Conservation (phyloP, 2,113 vertebrate genomes). For the Crocuta crocuta region DNA sequence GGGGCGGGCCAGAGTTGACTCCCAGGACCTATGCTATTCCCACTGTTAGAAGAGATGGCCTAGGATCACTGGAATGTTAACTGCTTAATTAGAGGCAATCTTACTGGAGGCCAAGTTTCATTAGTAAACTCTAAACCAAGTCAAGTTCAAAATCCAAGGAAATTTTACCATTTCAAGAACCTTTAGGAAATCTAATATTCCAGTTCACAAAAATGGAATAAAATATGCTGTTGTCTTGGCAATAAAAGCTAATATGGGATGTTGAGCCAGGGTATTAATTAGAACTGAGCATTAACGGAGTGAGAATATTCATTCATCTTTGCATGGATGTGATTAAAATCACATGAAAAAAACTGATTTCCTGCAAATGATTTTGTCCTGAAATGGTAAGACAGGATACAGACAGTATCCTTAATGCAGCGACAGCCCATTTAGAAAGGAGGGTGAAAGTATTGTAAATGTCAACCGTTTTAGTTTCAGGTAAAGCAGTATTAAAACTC, state of each 20-base stretch:
- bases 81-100: not conserved
- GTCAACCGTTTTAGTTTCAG: not conserved
- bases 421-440: slow-evolving; percentile 12
- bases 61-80: not conserved
- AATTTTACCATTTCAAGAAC: not conserved
- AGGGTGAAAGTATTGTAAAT: not conserved
- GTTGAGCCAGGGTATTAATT: not conserved
- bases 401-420: not conserved
- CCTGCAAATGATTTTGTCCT: not conserved
- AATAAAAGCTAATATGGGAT: not conserved
- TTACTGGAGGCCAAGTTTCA: not conserved
- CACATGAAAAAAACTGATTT: not conserved
- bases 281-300: not conserved
- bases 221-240: not conserved
- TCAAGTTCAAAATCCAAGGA: not conserved
- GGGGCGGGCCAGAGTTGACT: not conserved
- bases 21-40: not conserved
- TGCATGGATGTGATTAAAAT: not conserved
- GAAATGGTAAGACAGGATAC: not conserved
- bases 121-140: slow-evolving; percentile 1
- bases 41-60: not conserved
- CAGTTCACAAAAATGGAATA: not conserved
- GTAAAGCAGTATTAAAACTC: not conserved
- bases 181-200: slow-evolving; percentile 19
- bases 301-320: not conserved